Conservation (phyloP, 2,888 invertebrate species). For the Apamea sordens region DNA sequence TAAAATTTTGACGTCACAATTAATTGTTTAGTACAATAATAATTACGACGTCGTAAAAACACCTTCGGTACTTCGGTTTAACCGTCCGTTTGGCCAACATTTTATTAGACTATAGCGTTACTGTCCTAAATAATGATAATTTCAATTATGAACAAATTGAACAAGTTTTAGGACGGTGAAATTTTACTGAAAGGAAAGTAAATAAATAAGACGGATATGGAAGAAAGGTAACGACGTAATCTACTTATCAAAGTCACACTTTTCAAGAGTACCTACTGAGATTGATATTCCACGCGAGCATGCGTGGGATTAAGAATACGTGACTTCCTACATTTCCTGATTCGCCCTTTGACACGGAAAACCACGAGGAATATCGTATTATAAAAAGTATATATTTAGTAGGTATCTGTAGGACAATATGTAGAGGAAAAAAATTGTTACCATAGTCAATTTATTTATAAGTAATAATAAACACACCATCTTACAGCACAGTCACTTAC, state of each 20-base stretch:
- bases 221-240: conserved; percentile 46
- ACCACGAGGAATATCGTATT: conserved; percentile 17
- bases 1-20: conserved; percentile 46
- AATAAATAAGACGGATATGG: conserved; percentile 22
- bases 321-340: conserved; percentile 61
- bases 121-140: conserved; percentile 47
- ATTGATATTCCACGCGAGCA: conserved; percentile 70
- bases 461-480: too few species aligned
- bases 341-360: conserved; percentile 44
- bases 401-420: too few species aligned
- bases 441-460: too few species aligned
- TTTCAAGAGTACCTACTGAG: conserved; percentile 50
- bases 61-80: conserved; percentile 37
- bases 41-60: conserved; percentile 46
- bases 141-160: conserved; percentile 49
- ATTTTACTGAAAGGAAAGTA: conserved; percentile 14
- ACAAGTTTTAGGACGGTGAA: conserved; percentile 18
- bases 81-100: conserved; percentile 36
- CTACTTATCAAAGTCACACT: conserved; percentile 66
- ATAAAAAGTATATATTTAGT: conserved; percentile 1
- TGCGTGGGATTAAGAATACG: conserved; percentile 68
- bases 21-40: conserved; percentile 52
- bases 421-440: too few species aligned
- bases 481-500: too few species aligned
- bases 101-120: conserved; percentile 48